Conservation (phyloP, 2,797 vertebrate genomes). For the Scolopax bukidnonensis region DNA sequence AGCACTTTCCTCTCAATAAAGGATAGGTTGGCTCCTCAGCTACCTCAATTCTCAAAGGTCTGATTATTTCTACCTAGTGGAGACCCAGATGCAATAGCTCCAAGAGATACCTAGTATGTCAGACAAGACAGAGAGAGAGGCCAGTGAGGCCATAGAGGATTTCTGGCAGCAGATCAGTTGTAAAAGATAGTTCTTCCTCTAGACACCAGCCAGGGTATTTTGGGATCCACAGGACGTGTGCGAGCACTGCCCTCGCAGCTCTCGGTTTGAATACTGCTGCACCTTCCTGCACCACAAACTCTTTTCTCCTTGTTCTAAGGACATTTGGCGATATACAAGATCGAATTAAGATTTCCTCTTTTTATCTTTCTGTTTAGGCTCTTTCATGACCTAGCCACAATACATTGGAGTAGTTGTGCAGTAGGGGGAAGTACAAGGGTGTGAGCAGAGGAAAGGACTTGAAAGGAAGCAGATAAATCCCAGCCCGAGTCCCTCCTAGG, state of each 20-base stretch:
- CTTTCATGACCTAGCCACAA: not conserved
- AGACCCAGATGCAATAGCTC: not conserved
- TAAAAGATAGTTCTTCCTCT: not conserved
- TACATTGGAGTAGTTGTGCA: not conserved
- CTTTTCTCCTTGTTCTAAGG: not conserved
- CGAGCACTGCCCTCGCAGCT: not conserved
- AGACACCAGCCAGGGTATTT: not conserved
- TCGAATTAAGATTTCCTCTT: not conserved
- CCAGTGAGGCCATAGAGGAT: not conserved
- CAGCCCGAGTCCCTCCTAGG: not conserved
- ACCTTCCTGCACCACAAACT: not conserved
- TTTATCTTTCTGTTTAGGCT: not conserved
- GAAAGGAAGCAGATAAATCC: constrained; percentile 30
- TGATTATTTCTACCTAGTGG: not conserved
- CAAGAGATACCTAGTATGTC: not conserved
- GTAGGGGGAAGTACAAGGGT: not conserved
- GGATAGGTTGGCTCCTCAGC: not conserved
- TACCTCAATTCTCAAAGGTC: not conserved
- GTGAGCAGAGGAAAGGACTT: constrained; percentile 36
- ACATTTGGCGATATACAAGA: not conserved
- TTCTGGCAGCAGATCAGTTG: not conserved
- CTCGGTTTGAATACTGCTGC: not conserved
- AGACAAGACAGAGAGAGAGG: not conserved
- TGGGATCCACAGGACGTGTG: not conserved
- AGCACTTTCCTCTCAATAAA: not conserved